Evolutionary conservation across 1,140 invertebrate species (phyloP).

Genomic region (Drosophila insularis): DNA sequence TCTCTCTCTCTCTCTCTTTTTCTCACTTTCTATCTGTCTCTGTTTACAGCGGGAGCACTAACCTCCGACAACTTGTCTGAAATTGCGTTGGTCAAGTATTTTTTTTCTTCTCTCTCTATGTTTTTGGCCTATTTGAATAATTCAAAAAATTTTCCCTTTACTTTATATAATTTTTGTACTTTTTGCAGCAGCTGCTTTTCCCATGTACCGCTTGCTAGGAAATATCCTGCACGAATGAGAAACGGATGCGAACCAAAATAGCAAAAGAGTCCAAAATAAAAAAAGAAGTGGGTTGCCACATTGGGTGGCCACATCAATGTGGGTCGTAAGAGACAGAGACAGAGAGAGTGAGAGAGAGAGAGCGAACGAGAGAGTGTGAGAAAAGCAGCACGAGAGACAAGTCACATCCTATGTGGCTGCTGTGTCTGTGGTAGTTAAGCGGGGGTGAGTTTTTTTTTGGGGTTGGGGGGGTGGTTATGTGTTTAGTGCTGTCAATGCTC

Average conservation of each 20-base stretch:
- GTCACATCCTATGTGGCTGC: conserved; percentile 23
- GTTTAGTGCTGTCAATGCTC: neutral
- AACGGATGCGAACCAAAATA: conserved; percentile 38
- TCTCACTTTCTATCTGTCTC: neutral
- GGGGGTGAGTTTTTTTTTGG: neutral
- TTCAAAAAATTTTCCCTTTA: neutral
- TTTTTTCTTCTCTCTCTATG: neutral
- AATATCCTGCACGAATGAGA: conserved; percentile 53
- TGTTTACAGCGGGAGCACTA: conserved; percentile 25
- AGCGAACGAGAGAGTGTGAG: conserved; percentile 11
- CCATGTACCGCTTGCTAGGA: conserved; percentile 34
- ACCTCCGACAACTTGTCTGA: conserved; percentile 38
- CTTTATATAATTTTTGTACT: conserved; percentile 15
- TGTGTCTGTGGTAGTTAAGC: conserved; percentile 24
- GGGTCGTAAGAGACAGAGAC: neutral
- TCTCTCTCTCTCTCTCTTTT: neutral
- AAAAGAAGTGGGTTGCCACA: conserved; percentile 27
- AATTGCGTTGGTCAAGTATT: conserved; percentile 11
- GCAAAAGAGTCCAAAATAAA: conserved; percentile 44
- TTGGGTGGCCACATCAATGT: neutral
- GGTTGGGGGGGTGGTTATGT: neutral
- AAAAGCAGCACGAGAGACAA: conserved; percentile 10
- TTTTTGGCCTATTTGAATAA: conserved; percentile 5
- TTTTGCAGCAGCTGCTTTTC: conserved; percentile 13
- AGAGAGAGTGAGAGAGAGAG: conserved; percentile 9